phyloP scores from a whole-genome alignment of 35 echinoderm and acorn worm genomes.

The Ptychodera flava region DNA sequence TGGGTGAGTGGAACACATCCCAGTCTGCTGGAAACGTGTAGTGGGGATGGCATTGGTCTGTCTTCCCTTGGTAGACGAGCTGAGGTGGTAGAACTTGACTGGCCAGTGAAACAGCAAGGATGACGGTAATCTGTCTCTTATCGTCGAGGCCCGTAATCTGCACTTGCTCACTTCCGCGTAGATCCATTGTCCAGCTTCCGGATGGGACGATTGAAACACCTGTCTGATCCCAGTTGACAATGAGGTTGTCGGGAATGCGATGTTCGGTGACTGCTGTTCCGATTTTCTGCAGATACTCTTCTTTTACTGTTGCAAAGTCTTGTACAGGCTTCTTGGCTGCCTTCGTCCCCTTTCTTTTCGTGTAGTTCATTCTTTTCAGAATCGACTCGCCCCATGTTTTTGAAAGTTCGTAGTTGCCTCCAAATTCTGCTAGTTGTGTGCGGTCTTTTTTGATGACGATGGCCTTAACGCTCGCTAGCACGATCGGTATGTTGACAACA shows the following conservation, averaged over 20 bases:
- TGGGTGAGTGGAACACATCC: slow-evolving; percentile 24
- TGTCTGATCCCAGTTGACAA: slow-evolving; percentile 25
- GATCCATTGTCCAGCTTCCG: slow-evolving; percentile 24
- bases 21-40: slow-evolving; percentile 18
- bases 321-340: slow-evolving; percentile 4
- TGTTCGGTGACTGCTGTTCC: slow-evolving; percentile 9
- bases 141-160: slow-evolving; percentile 29
- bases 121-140: slow-evolving; percentile 27
- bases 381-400: slow-evolving; percentile 18
- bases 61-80: slow-evolving; percentile 31
- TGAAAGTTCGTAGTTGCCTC: background rate
- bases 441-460: background rate
- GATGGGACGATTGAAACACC: too few species aligned
- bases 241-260: slow-evolving; percentile 13
- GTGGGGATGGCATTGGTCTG: slow-evolving; percentile 18
- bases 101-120: slow-evolving; percentile 10
- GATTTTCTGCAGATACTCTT: slow-evolving; percentile 12
- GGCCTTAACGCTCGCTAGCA: too few species aligned
- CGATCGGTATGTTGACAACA: slow-evolving; percentile 7
- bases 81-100: slow-evolving; percentile 27
- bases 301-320: slow-evolving; percentile 13
- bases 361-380: slow-evolving; percentile 11
- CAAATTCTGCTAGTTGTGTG: background rate
- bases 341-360: slow-evolving; percentile 29
- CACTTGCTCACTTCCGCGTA: too few species aligned